phyloP scores from a whole-genome alignment of 2,888 invertebrate species.

The Strigamia transsilvanica region DNA sequence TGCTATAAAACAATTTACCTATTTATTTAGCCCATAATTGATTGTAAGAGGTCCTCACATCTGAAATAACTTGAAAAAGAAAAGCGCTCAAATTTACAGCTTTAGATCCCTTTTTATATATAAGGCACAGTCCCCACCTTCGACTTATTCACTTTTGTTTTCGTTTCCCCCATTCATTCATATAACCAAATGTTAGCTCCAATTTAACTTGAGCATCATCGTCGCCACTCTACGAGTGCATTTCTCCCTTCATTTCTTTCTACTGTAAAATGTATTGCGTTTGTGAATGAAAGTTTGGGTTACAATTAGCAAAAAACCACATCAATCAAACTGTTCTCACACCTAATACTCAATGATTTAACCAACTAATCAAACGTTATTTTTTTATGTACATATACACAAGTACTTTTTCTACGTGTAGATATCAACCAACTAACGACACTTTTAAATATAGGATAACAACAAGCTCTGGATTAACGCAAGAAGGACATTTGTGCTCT shows the following conservation, averaged over 20 bases:
- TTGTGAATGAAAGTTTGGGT: constrained; percentile 43
- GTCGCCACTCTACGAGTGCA: constrained; percentile 12
- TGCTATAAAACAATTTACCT: constrained; percentile 21
- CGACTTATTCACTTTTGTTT: constrained; percentile 3
- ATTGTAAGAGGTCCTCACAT: constrained; percentile 28
- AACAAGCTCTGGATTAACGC: constrained; percentile 46
- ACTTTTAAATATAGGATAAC: constrained; percentile 27
- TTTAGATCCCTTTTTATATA: neutral
- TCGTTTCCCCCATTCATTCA: neutral
- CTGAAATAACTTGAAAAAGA: constrained; percentile 50
- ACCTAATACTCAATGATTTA: constrained; percentile 46
- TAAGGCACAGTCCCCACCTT: constrained; percentile 37
- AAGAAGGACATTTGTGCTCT: constrained; percentile 31
- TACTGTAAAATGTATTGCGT: constrained; percentile 41
- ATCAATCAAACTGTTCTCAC: constrained; percentile 48
- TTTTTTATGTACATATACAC: constrained; percentile 3
- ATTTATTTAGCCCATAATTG: constrained; percentile 33
- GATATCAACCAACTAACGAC: constrained; percentile 43
- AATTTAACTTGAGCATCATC: constrained; percentile 22
- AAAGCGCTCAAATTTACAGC: constrained; percentile 20
- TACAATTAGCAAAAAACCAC: constrained; percentile 42
- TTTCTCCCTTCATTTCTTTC: constrained; percentile 9
- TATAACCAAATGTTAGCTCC: neutral
- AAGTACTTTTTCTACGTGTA: constrained; percentile 5
- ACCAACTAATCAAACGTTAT: constrained; percentile 5